Evolutionary conservation across 2,797 vertebrate species (phyloP).

Genomic region (Eurystomus glaucurus): DNA sequence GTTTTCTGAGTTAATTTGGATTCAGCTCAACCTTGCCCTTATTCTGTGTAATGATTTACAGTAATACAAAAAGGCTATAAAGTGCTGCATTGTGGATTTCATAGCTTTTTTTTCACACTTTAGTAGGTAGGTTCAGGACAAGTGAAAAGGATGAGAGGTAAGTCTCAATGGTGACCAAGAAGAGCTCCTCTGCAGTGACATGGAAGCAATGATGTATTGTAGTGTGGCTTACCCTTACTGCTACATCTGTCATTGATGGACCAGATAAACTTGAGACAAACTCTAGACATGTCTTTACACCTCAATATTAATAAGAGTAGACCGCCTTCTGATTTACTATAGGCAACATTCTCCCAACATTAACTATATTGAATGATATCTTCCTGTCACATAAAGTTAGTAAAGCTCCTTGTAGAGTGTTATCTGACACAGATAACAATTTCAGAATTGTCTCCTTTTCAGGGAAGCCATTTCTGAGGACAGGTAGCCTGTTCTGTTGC

Average conservation of each 20-base stretch:
- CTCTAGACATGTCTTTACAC: neutral
- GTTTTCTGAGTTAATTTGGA: conserved; percentile 10
- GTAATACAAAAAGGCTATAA: neutral
- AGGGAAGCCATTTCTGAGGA: neutral
- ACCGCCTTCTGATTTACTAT: neutral
- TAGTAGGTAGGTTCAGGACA: no score
- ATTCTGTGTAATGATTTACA: neutral
- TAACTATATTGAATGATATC: neutral
- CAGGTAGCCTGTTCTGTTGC: neutral
- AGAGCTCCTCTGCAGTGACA: neutral
- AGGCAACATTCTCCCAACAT: neutral
- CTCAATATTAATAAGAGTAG: neutral
- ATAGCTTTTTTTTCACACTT: neutral
- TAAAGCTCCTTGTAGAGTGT: neutral
- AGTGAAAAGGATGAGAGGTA: neutral
- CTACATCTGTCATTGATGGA: neutral
- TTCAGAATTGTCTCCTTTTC: neutral
- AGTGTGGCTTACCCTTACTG: neutral
- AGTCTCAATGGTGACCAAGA: neutral
- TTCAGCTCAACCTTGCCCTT: neutral
- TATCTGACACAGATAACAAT: neutral
- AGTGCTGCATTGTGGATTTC: neutral
- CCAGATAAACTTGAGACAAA: neutral
- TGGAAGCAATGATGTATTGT: neutral
- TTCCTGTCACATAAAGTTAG: neutral